A percentile compares a stretch with the other conserved stretches of the same genome.
phyloP scores from a whole-genome alignment of 1,140 invertebrate genomes.

The Sarcophaga bullata region DNA sequence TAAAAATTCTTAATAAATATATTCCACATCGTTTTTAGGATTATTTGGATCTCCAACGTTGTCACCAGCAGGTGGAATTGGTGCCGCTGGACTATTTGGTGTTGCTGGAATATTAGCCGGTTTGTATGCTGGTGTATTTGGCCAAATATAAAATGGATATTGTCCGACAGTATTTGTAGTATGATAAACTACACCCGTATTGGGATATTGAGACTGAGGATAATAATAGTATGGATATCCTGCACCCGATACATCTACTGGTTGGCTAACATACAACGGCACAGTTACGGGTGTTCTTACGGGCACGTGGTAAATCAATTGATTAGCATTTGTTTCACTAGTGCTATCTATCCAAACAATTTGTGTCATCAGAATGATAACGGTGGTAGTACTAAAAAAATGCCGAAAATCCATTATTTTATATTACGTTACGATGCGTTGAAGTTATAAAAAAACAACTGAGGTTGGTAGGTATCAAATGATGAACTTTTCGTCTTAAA shows the following conservation, averaged over 20 bases:
- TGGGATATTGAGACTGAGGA: neutral
- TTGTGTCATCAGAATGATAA: neutral
- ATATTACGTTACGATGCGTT: neutral
- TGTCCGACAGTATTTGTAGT: neutral
- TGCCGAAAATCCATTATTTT: neutral
- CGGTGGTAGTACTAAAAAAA: neutral
- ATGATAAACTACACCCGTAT: neutral
- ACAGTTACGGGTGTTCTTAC: neutral
- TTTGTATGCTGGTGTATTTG: constrained; percentile 11
- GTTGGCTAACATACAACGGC: neutral
- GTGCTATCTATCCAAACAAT: neutral
- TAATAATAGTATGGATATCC: neutral
- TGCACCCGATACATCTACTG: neutral
- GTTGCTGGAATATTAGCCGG: neutral
- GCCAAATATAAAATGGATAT: neutral
- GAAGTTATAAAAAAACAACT: constrained; percentile 19
- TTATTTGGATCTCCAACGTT: neutral
- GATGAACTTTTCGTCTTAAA: too few species aligned
- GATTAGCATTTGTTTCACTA: neutral
- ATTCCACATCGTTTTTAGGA: neutral
- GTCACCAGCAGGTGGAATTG: neutral
- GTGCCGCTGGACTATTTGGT: neutral
- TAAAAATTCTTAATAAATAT: neutral
- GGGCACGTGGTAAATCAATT: neutral
- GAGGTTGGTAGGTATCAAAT: neutral